Conservation (phyloP, 2,888 invertebrate genomes). For the Laspeyria flexula region DNA sequence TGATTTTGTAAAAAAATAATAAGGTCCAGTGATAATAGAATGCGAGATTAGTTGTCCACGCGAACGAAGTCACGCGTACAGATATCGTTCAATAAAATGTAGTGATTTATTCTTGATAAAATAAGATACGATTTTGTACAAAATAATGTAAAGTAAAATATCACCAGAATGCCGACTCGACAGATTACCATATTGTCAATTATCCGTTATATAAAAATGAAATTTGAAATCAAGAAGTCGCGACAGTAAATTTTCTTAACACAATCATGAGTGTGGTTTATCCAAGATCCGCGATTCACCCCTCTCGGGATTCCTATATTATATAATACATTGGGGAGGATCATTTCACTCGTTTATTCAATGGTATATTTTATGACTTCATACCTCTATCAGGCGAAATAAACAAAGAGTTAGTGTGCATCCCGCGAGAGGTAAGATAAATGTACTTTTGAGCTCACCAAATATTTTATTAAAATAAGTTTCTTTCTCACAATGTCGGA, state of each 20-base stretch:
- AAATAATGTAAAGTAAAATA: too few relatives aligned
- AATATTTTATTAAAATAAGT: constrained; percentile 41
- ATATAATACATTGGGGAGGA: constrained; percentile 82
- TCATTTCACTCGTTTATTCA: constrained; percentile 81
- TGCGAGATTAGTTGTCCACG: too few relatives aligned
- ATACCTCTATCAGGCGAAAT: constrained; percentile 48
- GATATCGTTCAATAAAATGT: too few relatives aligned
- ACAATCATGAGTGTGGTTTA: constrained; percentile 63
- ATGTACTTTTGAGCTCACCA: constrained; percentile 42
- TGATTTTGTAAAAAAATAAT: too few relatives aligned
- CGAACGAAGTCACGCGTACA: too few relatives aligned
- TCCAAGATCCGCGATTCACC: constrained; percentile 70
- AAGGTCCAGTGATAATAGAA: too few relatives aligned
- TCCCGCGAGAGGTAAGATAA: constrained; percentile 42
- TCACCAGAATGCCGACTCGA: too few relatives aligned
- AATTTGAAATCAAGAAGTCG: constrained; percentile 1
- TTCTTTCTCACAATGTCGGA: constrained; percentile 11
- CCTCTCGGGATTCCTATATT: constrained; percentile 76
- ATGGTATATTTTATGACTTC: constrained; percentile 64
- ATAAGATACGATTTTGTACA: too few relatives aligned
- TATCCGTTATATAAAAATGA: too few relatives aligned
- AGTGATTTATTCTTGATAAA: too few relatives aligned
- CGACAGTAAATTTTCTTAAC: constrained; percentile 30
- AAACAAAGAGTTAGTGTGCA: constrained; percentile 50
- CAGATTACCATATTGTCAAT: too few relatives aligned